Base-by-base conservation (phyloP, 2,113 vertebrate species). In the Sterrhoptilus dennistouni region DNA sequence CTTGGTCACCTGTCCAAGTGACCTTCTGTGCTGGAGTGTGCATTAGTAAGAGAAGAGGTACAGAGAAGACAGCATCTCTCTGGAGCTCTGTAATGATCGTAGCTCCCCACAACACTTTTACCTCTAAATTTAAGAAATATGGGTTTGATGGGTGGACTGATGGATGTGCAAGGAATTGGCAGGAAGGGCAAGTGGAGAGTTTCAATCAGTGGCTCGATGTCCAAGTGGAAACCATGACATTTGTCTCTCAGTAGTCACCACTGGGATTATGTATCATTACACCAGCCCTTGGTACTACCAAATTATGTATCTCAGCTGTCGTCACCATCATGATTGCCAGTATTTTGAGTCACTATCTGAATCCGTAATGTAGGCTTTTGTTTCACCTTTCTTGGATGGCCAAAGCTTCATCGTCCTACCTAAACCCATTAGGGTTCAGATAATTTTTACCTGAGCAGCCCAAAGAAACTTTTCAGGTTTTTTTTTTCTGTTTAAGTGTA, bases 371-470 rank as follows among this genome's bases (percentile, higher is more conserved):
- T 94, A 81, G 45, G 36, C 89, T 91, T 96, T 89, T 92, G 24
- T 36, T 72, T 49, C 44, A 96, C 90, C 60, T 86, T 85, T 95
- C 93, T 90, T 94, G 56, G 85, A 96, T 84, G 94, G 94, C 80
- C 84, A 94, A 81, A 71, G 68, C 40, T 69, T 92, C 45, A 76
- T 96, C 61, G 77, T 96, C 89, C 53, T 91, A 87, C 68, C 70
- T 88, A 79, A 96, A 83, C 19, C 54, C 44, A 90, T 96, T 93
- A 97, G 29, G 21, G 38, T 91, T 97, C 96, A 83, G 45, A 95
- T 84, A 28, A 88, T 93, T 95, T 97, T 97, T 96, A 93, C 87
- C 90, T 93, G 72, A 96, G 70, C 38, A 24, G 11, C 12, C 28
- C 18, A 63, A 71, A 81, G 47, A 95, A 95, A 95, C 42, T 97